Evolutionary conservation across 1,140 invertebrate genomes (phyloP), one percentile per base, ranked within the genome.

Genomic region (Batillaria attramentaria): DNA sequence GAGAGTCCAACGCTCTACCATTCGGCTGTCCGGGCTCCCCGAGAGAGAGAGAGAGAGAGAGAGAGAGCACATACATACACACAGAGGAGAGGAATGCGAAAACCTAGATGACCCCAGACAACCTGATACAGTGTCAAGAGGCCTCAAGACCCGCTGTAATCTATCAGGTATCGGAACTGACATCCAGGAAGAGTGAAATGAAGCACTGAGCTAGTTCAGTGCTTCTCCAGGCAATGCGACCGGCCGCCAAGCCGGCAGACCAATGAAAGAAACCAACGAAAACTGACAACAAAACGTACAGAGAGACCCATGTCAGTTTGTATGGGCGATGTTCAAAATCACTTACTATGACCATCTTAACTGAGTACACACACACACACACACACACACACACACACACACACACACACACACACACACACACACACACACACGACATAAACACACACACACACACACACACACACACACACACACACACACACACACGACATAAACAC

Each of bases 321-420:
- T n/a, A n/a, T n/a, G n/a, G n/a, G n/a, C n/a, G n/a, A n/a, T n/a
- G n/a, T n/a, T n/a, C n/a, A n/a, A n/a, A n/a, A n/a, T n/a, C n/a
- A n/a, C n/a, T n/a, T n/a, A n/a, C n/a, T n/a, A n/a, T n/a, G n/a
- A n/a, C n/a, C n/a, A 8, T n/a, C 10, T 16, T 28, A 13, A 13
- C 6, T 28, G 5, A 8, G 28, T 28, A 62, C 57, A 62, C 57
- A 62, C 57, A 62, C 57, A n/a, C 57, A 62, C 57, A 62, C 57
- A 62, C 57, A 62, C 57, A 62, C 57, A 28, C 57, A 62, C 57
- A n/a, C 57, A 62, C 57, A 62, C 57, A 62, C 8, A 62, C 5
- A 62, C 10, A 13, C 10, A 13, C 6, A 62, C 31, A 8, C 31
- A n/a, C 8, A 62, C n/a, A 62, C 6, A 62, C n/a, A n/a, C n/a